Percentiles rank a stretch among this genome's conserved stretches.
phyloP scores from a whole-genome alignment of 1,140 invertebrate species.

The Pomacea maculata region DNA sequence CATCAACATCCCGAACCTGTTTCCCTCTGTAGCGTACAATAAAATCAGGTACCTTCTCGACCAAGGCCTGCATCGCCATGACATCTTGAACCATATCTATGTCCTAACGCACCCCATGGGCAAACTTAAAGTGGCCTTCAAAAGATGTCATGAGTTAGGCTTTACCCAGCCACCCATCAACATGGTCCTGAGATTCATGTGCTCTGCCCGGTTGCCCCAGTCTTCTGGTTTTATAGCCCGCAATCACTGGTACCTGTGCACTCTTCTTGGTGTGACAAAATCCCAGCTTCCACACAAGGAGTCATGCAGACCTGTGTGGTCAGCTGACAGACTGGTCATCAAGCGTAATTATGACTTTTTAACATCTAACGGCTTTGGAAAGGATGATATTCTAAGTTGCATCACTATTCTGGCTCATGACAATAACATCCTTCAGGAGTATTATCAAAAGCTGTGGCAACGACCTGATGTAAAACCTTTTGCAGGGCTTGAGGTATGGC shows the following conservation, averaged over 20 bases:
- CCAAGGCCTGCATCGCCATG: neutral
- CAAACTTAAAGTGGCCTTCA: neutral
- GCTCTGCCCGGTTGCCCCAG: constrained; percentile 2
- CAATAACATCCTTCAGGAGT: neutral
- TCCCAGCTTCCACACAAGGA: neutral
- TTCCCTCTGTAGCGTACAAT: neutral
- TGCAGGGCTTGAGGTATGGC: neutral
- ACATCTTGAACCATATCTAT: constrained; percentile 14
- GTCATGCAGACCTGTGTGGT: constrained; percentile 1
- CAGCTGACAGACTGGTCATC: constrained; percentile 3
- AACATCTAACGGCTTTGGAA: constrained; percentile 9
- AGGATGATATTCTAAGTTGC: neutral
- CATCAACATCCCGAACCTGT: constrained; percentile 3
- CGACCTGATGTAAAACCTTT: neutral
- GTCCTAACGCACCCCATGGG: neutral
- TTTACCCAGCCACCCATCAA: neutral
- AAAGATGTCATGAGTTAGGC: neutral
- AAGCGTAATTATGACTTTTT: constrained; percentile 19
- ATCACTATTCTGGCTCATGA: constrained; percentile 12
- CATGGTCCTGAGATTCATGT: constrained; percentile 8
- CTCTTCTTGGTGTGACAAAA: neutral
- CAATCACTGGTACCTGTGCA: neutral
- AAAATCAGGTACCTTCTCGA: constrained; percentile 10
- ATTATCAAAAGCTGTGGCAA: constrained; percentile 11
- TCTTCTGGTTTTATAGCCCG: neutral